Conservation (phyloP, 2,888 invertebrate genomes). For the Carabus problematicus region DNA sequence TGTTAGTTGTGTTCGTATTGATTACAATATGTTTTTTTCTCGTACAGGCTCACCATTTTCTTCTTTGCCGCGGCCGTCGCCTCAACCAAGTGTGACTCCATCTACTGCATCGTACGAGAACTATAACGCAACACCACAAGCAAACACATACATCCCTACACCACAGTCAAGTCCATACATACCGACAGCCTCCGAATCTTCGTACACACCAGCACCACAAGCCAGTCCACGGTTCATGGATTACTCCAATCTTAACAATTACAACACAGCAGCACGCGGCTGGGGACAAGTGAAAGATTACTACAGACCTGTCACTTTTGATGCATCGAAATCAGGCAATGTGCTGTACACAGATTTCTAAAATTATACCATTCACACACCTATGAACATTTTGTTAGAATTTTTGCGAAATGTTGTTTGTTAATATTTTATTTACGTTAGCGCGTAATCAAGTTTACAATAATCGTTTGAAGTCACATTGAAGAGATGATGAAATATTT, state of each 20-base stretch:
- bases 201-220: constrained; percentile 31
- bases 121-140: constrained; percentile 37
- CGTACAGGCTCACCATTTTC: constrained; percentile 32
- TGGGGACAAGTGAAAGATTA: constrained; percentile 76
- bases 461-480: too few species aligned
- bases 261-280: constrained; percentile 84
- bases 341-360: constrained; percentile 64
- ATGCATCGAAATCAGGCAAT: constrained; percentile 53
- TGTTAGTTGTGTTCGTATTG: too few species aligned
- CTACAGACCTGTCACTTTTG: constrained; percentile 78
- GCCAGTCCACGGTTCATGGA: constrained; percentile 38
- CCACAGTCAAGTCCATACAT: constrained; percentile 47
- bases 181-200: constrained; percentile 50
- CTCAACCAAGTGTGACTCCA: constrained; percentile 36
- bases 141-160: constrained; percentile 37
- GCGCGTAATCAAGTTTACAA: too few species aligned
- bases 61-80: constrained; percentile 37
- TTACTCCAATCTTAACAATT: constrained; percentile 65
- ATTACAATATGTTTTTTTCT: too few species aligned
- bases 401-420: too few species aligned
- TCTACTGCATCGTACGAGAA: constrained; percentile 30
- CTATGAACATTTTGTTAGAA: too few species aligned
- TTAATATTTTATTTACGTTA: too few species aligned
- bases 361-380: constrained; percentile 45
- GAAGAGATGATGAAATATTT: too few species aligned